These are phyloP conservation scores for Caenorhabditis tropicalis DNA, from an alignment of 1,140 invertebrate genomes.

Conservation along the genomic window DNA sequence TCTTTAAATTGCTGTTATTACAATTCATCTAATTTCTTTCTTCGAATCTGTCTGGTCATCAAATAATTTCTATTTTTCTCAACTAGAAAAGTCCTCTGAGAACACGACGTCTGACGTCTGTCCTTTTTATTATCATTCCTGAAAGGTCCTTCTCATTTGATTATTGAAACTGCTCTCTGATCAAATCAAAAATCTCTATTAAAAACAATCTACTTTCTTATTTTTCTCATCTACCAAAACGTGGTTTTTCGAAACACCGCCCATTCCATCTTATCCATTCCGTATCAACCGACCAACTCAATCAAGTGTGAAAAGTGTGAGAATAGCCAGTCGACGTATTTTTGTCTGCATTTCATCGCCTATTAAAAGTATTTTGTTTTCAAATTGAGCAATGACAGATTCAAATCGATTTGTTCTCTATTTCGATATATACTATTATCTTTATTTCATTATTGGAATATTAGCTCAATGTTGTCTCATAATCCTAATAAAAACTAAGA, in stretches of 20 bases:
- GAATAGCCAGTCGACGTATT: not conserved
- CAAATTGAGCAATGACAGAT: not conserved
- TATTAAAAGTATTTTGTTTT: not conserved
- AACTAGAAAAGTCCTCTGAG: not conserved
- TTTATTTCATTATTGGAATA: not conserved
- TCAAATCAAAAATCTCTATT: not conserved
- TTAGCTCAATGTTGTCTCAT: not conserved
- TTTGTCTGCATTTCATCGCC: not conserved
- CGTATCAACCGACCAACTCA: not conserved
- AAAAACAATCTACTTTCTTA: not conserved
- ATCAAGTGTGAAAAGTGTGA: constrained; percentile 11
- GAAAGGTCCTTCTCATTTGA: not conserved
- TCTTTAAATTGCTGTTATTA: too few species aligned
- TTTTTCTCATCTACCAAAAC: not conserved
- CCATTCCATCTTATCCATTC: not conserved
- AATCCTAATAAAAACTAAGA: not conserved
- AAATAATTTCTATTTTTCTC: too few species aligned
- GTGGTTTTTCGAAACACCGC: not conserved
- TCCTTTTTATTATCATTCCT: not conserved
- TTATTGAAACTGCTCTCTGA: not conserved
- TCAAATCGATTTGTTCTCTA: constrained; percentile 11
- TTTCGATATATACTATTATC: constrained; percentile 7
- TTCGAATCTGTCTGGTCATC: too few species aligned
- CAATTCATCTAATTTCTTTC: too few species aligned
- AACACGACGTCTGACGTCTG: not conserved